Evolutionary conservation across 2,113 vertebrate genomes (phyloP), one percentile per base, ranked within the genome.

Genomic region (Aythya baeri): DNA sequence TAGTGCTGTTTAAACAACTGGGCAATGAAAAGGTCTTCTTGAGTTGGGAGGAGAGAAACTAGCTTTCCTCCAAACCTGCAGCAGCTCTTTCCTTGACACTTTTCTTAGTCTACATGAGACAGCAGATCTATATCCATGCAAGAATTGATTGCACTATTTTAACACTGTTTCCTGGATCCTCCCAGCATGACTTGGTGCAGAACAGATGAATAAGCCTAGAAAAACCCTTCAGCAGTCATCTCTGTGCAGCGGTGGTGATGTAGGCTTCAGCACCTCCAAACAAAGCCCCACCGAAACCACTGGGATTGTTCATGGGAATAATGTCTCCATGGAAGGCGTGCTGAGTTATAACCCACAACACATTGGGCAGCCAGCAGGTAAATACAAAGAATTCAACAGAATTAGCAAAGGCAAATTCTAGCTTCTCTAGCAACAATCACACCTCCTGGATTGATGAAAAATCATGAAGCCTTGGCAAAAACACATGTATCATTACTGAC

Each of bases 391-490:
- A 46, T 29, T 29, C 26, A 80, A 21, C 21, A 77, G 43, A 62
- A 63, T 38, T 83, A 85, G 43, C 21, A 54, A 17, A 75, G 70
- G 43, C 36, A 52, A 49, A 49, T 83, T 89, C 65, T 58, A 81
- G 32, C 34, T 66, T 55, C 38, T 49, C 63, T 21, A 77, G 46
- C 46, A 72, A 79, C 21, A 61, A 74, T 13, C n/a, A 32, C 50
- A 49, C 31, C 83, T 87, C 76, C 85, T 50, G 20, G 61, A 52
- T 49, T 26, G 17, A 57, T 34, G 49, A 54, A 7, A 41, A 79
- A 71, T 67, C 73, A 84, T 41, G 27, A 74, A 83, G 68, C 16
- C 61, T 93, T 63, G 78, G 50, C 27, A 57, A 25, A 82, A 91
- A 66, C 8, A 1, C 13, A 38, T 22, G 13, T 7, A 36, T n/a